These are phyloP conservation scores for Thymelicus sylvestris DNA, from an alignment of 2,888 invertebrate genomes.

Conservation along the genomic window DNA sequence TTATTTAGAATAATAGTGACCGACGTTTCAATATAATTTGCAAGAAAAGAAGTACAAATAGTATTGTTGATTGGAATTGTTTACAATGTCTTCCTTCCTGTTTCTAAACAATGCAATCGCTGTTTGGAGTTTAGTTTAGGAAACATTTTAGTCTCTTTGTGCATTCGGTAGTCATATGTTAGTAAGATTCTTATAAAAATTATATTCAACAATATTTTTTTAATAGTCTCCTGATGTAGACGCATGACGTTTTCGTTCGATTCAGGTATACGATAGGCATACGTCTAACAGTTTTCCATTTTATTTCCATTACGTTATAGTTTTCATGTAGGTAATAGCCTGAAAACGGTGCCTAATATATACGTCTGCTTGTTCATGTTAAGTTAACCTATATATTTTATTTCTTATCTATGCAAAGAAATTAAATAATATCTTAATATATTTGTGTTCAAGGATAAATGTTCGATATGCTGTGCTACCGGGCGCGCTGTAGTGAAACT, in stretches of 20 bases:
- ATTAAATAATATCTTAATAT: too few species aligned
- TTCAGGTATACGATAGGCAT: not conserved
- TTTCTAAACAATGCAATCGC: not conserved
- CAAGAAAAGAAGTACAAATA: conserved; percentile 17
- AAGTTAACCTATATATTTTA: too few species aligned
- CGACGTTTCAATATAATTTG: not conserved
- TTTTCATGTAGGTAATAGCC: too few species aligned
- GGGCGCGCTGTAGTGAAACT: too few species aligned
- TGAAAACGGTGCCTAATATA: too few species aligned
- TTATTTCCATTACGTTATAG: too few species aligned
- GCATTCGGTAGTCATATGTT: not conserved
- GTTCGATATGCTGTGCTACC: too few species aligned
- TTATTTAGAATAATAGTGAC: conserved; percentile 9
- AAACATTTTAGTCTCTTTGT: not conserved
- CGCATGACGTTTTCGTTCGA: not conserved
- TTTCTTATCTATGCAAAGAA: too few species aligned
- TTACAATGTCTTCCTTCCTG: conserved; percentile 20
- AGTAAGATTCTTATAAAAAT: too few species aligned
- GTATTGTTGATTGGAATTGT: not conserved
- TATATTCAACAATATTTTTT: not conserved
- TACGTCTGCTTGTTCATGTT: too few species aligned
- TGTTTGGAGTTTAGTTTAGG: not conserved
- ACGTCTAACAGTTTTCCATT: too few species aligned
- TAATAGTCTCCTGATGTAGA: not conserved
- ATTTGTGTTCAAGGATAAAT: too few species aligned